Base-by-base conservation (phyloP, 2,113 vertebrate genomes). In the Elaphurus davidianus region DNA sequence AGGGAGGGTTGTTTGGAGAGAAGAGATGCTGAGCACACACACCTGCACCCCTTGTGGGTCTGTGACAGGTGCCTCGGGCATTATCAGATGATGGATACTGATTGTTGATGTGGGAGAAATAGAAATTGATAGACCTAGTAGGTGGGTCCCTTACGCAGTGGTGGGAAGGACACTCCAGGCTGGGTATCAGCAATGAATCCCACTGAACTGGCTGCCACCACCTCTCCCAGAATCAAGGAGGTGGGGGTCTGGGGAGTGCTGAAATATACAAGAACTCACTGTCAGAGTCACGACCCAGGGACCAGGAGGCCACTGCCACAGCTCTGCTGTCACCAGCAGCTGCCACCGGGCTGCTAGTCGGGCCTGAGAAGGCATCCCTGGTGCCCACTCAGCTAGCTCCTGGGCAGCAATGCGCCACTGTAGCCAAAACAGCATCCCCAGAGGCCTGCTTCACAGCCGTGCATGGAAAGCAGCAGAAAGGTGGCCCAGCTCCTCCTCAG, bases 341-440 rank as follows among this genome's bases (percentile, higher is more conserved):
- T 17, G 88, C 15, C 45, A 25, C 36, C 1, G 30, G 36, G 36
- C 25, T 11, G 25, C 19, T 17, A 40, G 40, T 9, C 50, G 17
- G 50, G 40, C 40, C 90, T 43, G 50, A 7, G 1, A 33, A 17
- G 13, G 9, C 7, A 25, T 52, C 43, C 45, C 50, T 59, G 79
- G 27, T n/a, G 55, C 55, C 78, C 60, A 7, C 19, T 1, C 55
- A 19, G 43, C 13, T 5, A 13, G 30, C 21, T 4, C 30, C 50
- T 19, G 83, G 30, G 14, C 43, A 11, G 0, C 0, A 84, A 43
- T 1, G 0, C 2, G 0, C 43, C 8, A 4, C 9, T 12, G 3
- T 14, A 17, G 25, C 62, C 40, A 33, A 83, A 33, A 6, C 19
- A n/a, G 0, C 36, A 7, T 19, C 81, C 57, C 36, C 25, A 12